Evolutionary conservation across 1,140 invertebrate genomes (phyloP).

Genomic region (Dolichoris vasculosae): DNA sequence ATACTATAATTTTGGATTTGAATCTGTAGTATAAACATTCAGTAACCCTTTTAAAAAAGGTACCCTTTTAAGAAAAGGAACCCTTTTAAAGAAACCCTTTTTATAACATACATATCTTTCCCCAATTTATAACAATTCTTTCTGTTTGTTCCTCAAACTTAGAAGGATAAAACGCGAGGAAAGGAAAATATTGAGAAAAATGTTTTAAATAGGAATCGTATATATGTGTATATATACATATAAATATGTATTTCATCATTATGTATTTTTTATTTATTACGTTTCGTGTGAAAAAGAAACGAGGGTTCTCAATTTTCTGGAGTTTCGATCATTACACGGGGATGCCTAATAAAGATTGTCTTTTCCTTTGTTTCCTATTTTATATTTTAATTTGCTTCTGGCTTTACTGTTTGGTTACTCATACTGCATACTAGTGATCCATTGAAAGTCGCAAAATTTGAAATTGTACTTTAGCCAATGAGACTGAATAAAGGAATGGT

Average conservation of each 20-base stretch:
- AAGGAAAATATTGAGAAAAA: neutral
- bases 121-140: neutral
- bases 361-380: neutral
- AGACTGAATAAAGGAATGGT: neutral
- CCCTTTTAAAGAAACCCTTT: too few relatives aligned
- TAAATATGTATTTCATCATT: too few relatives aligned
- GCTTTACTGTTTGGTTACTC: neutral
- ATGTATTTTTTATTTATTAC: neutral
- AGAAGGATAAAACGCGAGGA: neutral
- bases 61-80: too few relatives aligned
- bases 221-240: too few relatives aligned
- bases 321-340: neutral
- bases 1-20: neutral
- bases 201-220: too few relatives aligned
- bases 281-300: neutral
- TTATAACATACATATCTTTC: neutral
- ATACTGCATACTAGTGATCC: constrained; percentile 7
- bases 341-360: neutral
- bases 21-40: neutral
- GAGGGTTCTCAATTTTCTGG: neutral
- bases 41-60: too few relatives aligned
- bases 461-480: neutral
- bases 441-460: neutral
- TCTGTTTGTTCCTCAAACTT: neutral
- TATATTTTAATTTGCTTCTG: neutral